Evolutionary conservation across 2,888 invertebrate genomes (phyloP).

Genomic region (Elegia similella): DNA sequence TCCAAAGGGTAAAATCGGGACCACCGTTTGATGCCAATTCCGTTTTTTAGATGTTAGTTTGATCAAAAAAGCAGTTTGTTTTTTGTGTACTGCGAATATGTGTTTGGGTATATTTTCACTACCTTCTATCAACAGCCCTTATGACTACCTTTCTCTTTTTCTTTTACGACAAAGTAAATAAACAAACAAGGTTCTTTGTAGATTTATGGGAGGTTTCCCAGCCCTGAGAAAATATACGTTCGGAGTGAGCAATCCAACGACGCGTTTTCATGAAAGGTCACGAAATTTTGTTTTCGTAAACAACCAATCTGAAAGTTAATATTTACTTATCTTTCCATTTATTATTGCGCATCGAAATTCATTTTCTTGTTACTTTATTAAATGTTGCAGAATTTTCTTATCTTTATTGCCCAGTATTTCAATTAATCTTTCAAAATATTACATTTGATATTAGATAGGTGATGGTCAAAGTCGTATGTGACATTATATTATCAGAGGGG

Average conservation of each 20-base stretch:
- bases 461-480: background rate
- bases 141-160: no score
- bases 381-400: conserved; percentile 1
- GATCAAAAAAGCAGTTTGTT: no score
- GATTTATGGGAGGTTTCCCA: background rate
- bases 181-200: background rate
- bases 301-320: conserved; percentile 8
- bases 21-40: no score
- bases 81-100: no score
- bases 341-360: background rate
- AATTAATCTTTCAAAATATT: background rate
- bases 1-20: no score
- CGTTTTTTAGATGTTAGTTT: no score
- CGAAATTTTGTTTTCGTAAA: conserved; percentile 15
- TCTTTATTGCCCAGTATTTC: background rate
- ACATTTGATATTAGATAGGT: background rate
- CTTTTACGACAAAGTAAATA: no score
- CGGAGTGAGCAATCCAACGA: background rate
- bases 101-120: no score
- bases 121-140: no score
- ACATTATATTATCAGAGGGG: no score
- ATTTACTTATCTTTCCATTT: conserved; percentile 1
- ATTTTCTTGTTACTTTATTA: background rate
- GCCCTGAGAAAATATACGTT: background rate
- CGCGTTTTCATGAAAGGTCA: conserved; percentile 1